These are phyloP conservation scores for Oligia strigilis DNA, from an alignment of 2,888 invertebrate species.

Conservation along the genomic window DNA sequence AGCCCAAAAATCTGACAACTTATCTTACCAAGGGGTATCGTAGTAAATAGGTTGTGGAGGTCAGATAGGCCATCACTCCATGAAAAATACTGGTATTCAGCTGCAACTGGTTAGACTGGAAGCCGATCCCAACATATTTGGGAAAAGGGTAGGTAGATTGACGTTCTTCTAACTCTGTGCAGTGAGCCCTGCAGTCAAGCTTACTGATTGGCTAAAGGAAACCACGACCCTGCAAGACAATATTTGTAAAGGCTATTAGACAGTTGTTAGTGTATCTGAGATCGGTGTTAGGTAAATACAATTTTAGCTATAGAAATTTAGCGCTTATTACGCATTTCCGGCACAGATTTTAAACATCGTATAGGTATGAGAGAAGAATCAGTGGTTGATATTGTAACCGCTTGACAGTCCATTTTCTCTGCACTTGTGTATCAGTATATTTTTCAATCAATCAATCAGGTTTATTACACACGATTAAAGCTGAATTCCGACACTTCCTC, in stretches of 20 bases:
- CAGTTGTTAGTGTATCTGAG: background rate
- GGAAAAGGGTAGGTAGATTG: background rate
- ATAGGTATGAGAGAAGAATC: background rate
- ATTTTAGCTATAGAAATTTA: background rate
- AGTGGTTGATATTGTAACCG: slow-evolving; percentile 4
- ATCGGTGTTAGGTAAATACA: background rate
- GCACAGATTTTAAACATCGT: background rate
- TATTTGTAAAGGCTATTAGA: background rate
- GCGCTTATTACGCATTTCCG: background rate
- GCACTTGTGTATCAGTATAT: slow-evolving; percentile 13
- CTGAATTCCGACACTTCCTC: slow-evolving; percentile 13
- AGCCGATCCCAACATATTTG: background rate
- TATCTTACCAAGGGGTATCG: background rate
- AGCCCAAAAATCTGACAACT: background rate
- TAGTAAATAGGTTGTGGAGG: background rate
- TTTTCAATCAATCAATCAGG: slow-evolving; percentile 22
- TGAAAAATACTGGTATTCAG: background rate
- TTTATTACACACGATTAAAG: slow-evolving; percentile 6
- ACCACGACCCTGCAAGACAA: background rate
- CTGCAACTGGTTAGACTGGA: background rate
- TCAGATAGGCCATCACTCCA: background rate
- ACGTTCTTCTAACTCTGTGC: background rate
- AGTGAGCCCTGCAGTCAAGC: background rate
- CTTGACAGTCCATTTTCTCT: slow-evolving; percentile 26
- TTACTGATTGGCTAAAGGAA: background rate